Conservation (phyloP, 53 echinoderm and acorn worm species). For the Holothuria scabra region DNA sequence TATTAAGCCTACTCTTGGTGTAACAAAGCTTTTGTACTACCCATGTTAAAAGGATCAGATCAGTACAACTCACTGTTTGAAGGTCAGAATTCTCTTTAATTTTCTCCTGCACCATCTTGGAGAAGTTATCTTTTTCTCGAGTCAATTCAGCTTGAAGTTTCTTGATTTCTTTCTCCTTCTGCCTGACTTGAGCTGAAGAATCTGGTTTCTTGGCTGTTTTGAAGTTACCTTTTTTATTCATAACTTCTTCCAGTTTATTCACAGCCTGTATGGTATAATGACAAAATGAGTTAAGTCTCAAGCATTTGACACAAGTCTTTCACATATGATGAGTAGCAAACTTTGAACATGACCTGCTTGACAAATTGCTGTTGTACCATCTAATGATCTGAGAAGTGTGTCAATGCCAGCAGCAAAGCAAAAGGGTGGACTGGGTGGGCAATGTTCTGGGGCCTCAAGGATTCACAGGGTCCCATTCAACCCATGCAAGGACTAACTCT, state of each 20-base stretch:
- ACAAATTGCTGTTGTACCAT: too few species aligned
- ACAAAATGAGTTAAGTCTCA: not conserved
- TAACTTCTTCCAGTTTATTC: conserved; percentile 88
- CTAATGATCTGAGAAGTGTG: too few species aligned
- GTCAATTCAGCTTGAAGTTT: conserved; percentile 89
- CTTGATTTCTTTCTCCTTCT: conserved; percentile 91
- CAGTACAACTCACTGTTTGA: conserved; percentile 56
- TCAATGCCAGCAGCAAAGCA: too few species aligned
- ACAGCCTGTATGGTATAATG: conserved; percentile 67
- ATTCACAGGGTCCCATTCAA: too few species aligned
- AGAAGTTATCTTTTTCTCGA: conserved; percentile 77
- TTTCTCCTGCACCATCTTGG: conserved; percentile 73
- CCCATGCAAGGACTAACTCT: too few species aligned
- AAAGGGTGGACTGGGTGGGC: too few species aligned
- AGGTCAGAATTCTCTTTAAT: conserved; percentile 77
- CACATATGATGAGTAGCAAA: too few species aligned
- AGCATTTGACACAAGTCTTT: not conserved
- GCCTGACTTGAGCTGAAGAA: conserved; percentile 62
- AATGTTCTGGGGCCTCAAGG: too few species aligned
- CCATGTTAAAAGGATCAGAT: too few species aligned
- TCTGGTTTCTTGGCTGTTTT: conserved; percentile 52
- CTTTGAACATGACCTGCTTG: too few species aligned
- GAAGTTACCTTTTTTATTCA: conserved; percentile 62
- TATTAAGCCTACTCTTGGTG: too few species aligned
- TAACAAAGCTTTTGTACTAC: not conserved